Evolutionary conservation across 2,113 vertebrate genomes (phyloP), one percentile per base, ranked within the genome.

Genomic region (Nematolebias whitei): DNA sequence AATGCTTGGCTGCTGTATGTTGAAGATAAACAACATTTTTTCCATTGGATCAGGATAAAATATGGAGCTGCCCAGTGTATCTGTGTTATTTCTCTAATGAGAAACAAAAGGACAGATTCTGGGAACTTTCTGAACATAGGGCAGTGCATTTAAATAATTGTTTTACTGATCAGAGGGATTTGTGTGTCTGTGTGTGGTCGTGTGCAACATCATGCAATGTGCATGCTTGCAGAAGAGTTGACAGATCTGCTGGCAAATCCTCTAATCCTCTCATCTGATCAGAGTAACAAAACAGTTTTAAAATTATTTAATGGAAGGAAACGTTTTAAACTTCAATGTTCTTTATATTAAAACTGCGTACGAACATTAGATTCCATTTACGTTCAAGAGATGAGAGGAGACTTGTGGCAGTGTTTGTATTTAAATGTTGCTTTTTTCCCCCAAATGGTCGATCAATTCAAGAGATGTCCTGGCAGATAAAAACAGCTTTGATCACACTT

Each of bases 91-190:
- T 91, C 64, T 78, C 81, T 87, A 87, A 91, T 88, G 87, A 90
- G 68, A 82, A 83, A 88, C 65, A 72, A 77, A 73, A 71, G 64
- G 67, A 70, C 52, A 76, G 78, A 86, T 76, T 76, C 75, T 22
- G 73, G 75, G 29, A 83, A 81, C 71, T 71, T 79, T 74, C 57
- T 70, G 76, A 43, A 60, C 76, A 80, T 55, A 69, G 57, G 84
- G 67, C 76, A 76, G 78, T 85, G 88, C 93, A 93, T 92, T 91
- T 93, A 86, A 92, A 91, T 92, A 90, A 93, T 93, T 93, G 91
- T 93, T 90, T 85, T 50, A 80, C 82, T 75, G 84, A 89, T 90
- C 82, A 90, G 79, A 88, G 78, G 85, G 91, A 91, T 92, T 88
- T 89, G 69, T 44, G 39, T 52, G 59, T 60, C 44, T 84, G 71